A percentile compares a stretch with the other conserved stretches of the same genome.
phyloP scores from a whole-genome alignment of 2,797 vertebrate species.

The Natrix natrix region DNA sequence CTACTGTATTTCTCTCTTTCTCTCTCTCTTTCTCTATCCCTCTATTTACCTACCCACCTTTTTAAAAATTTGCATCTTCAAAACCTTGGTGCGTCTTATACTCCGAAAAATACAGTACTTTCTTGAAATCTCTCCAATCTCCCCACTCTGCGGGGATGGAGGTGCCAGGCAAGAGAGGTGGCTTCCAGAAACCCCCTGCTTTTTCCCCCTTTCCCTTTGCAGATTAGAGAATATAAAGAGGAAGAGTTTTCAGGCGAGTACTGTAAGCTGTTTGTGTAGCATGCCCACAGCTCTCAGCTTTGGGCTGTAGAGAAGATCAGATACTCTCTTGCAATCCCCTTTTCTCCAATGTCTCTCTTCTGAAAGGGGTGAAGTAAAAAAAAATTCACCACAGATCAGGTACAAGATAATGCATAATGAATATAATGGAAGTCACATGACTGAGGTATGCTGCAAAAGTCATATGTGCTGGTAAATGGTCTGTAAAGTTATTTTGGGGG shows the following conservation, averaged over 20 bases:
- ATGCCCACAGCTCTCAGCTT: neutral
- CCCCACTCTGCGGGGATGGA: neutral
- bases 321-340: neutral
- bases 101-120: neutral
- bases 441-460: neutral
- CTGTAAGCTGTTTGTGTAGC: neutral
- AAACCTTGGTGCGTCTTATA: no score
- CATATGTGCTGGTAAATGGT: neutral
- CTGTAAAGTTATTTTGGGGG: neutral
- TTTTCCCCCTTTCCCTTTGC: neutral
- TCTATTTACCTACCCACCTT: no score
- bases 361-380: neutral
- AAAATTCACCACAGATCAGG: neutral
- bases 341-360: neutral
- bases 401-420: neutral
- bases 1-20: no score
- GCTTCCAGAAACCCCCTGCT: neutral
- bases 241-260: neutral
- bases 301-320: neutral
- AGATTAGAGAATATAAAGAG: neutral
- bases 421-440: neutral
- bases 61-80: no score
- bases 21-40: no score
- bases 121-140: neutral
- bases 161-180: neutral